A percentile compares a stretch with the other conserved stretches of the same genome.
Conservation (phyloP, 2,797 vertebrate species). For the Crocidura indochinensis region DNA sequence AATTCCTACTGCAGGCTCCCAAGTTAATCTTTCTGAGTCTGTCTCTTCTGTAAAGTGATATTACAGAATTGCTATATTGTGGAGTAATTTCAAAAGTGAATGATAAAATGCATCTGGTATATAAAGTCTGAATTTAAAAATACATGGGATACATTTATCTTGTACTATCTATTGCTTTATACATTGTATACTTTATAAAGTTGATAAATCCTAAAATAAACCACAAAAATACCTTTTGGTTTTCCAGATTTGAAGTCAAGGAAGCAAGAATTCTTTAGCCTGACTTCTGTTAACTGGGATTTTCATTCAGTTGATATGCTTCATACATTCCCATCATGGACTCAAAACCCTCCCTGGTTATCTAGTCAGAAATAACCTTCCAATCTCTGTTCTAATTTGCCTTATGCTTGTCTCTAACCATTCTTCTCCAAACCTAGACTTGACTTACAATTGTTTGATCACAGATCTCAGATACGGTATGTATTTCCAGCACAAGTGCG, state of each 20-base stretch:
- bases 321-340: background rate
- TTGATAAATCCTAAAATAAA: conserved; percentile 27
- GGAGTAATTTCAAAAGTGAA: background rate
- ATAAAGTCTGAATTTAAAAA: background rate
- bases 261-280: background rate
- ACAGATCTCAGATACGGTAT: background rate
- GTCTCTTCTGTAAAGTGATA: conserved; percentile 7
- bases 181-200: conserved; percentile 56
- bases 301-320: background rate
- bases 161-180: background rate
- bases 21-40: conserved; percentile 17
- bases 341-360: conserved; percentile 49
- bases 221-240: background rate
- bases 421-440: conserved; percentile 28
- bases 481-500: background rate
- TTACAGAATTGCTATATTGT: background rate
- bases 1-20: background rate
- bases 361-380: conserved; percentile 29
- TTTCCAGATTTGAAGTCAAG: conserved; percentile 42
- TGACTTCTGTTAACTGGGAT: conserved; percentile 45
- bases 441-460: conserved; percentile 7
- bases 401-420: background rate
- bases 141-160: background rate
- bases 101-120: background rate
- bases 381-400: background rate